Evolutionary conservation across 2,888 invertebrate species (phyloP), one percentile per base, ranked within the genome.

Genomic region (Artemia sinica): DNA sequence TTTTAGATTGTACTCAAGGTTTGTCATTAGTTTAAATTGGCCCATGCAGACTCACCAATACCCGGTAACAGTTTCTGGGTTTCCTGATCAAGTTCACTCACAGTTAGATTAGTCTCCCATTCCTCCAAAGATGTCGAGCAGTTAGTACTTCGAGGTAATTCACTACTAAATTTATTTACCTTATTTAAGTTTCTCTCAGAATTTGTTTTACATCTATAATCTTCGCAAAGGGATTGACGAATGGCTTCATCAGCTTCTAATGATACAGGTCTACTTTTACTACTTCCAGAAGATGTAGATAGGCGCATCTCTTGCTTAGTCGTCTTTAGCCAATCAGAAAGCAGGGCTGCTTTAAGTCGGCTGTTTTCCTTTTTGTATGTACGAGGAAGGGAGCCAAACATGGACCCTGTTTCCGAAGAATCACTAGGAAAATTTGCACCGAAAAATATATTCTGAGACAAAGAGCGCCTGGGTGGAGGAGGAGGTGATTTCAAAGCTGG

Each of bases 221-320:
- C 90, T 73, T 87, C 83, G 78, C 88, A 90, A 89, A 91, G 90
- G 78, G 85, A 84, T 73, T 86, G 85, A 9, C 89, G 83, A 49
- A 68, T 69, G 74, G 87, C 84, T 65, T 84, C 80, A 77, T 89
- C 75, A 9, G 73, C 73, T 65, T 69, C 86, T 67, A 58, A 58
- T 28, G 63, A 58, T 9, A 58, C 63, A 18, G 63, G 63, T 58
- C 63, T 58, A 28, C 63, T 58, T n/a, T 28, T n/a, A 28, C 14
- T 18, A 28, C 63, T 58, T 18, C 28, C 63, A 10, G 63, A 58
- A 1, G 63, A 58, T 10, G 14, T n/a, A 11, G 63, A 58, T 11
- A 28, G 28, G 14, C 63, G n/a, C 63, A 67, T 52, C 10, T 66
- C 75, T 74, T 69, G 75, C 75, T 77, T 77, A 18, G 80, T 81